Percentiles rank a stretch among this genome's conserved stretches.
These are phyloP conservation scores for Ormyrus thymus DNA, from an alignment of 2,888 invertebrate genomes.

Conservation along the genomic window DNA sequence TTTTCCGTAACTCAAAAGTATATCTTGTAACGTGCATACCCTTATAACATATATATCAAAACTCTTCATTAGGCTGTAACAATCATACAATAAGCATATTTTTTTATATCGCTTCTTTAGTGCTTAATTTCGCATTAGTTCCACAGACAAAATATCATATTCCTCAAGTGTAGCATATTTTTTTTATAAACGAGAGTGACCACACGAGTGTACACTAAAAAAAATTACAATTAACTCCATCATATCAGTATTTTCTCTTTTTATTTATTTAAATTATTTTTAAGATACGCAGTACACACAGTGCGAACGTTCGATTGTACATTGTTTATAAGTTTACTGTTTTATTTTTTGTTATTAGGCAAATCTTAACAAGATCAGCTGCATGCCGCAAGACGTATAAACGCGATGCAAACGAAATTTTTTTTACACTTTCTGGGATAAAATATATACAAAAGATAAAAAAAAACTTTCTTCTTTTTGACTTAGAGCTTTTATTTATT, in stretches of 20 bases:
- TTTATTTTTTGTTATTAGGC: slow-evolving; percentile 27
- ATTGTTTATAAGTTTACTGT: slow-evolving; percentile 35
- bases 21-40: slow-evolving; percentile 64
- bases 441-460: slow-evolving; percentile 1
- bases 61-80: slow-evolving; percentile 70
- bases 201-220: slow-evolving; percentile 1
- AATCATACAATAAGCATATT: slow-evolving; percentile 73
- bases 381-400: slow-evolving; percentile 17
- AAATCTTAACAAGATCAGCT: slow-evolving; percentile 47
- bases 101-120: slow-evolving; percentile 71
- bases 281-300: slow-evolving; percentile 15
- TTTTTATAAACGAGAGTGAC: slow-evolving; percentile 36
- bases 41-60: slow-evolving; percentile 73
- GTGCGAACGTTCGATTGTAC: slow-evolving; percentile 15
- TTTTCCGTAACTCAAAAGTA: slow-evolving; percentile 38
- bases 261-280: slow-evolving; percentile 55
- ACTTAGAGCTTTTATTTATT: slow-evolving; percentile 33
- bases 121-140: slow-evolving; percentile 54
- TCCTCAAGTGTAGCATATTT: slow-evolving; percentile 34
- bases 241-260: slow-evolving; percentile 50
- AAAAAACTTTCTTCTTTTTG: slow-evolving; percentile 25
- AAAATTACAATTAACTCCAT: slow-evolving; percentile 56
- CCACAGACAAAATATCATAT: slow-evolving; percentile 20
- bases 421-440: slow-evolving; percentile 43
- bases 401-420: slow-evolving; percentile 33